Evolutionary conservation across 64 coral and sea anemone genomes (phyloP).

Genomic region (Platygyra sinensis): DNA sequence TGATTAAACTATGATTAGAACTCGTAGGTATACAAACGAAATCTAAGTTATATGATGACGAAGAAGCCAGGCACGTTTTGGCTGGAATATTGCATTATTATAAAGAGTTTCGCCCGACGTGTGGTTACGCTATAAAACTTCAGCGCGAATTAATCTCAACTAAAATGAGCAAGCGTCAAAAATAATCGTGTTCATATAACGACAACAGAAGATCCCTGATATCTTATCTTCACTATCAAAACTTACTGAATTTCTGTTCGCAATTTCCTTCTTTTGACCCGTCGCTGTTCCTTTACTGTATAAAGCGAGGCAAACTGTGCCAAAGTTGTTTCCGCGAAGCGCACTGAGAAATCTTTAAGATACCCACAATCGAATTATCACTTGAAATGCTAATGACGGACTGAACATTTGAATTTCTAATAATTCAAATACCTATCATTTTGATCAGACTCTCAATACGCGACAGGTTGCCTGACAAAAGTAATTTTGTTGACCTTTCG

Average conservation of each 20-base stretch:
- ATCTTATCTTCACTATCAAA: not conserved
- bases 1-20: too few relatives aligned
- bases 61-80: not conserved
- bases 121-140: not conserved
- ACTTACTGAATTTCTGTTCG: not conserved
- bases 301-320: not conserved
- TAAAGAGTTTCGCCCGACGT: not conserved
- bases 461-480: not conserved
- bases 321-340: not conserved
- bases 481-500: not conserved
- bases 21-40: not conserved
- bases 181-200: not conserved
- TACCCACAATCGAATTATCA: not conserved
- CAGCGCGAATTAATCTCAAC: not conserved
- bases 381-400: constrained; percentile 16
- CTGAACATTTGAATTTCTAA: constrained; percentile 4
- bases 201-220: not conserved
- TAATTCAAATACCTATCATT: not conserved
- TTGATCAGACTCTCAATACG: not conserved
- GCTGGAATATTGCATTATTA: not conserved
- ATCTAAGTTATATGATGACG: not conserved
- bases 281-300: not conserved
- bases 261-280: not conserved
- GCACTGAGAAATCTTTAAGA: not conserved
- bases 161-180: too few relatives aligned